These are phyloP conservation scores for Enteromius paludinosus DNA, from an alignment of 2,797 vertebrate species.

Conservation along the genomic window DNA sequence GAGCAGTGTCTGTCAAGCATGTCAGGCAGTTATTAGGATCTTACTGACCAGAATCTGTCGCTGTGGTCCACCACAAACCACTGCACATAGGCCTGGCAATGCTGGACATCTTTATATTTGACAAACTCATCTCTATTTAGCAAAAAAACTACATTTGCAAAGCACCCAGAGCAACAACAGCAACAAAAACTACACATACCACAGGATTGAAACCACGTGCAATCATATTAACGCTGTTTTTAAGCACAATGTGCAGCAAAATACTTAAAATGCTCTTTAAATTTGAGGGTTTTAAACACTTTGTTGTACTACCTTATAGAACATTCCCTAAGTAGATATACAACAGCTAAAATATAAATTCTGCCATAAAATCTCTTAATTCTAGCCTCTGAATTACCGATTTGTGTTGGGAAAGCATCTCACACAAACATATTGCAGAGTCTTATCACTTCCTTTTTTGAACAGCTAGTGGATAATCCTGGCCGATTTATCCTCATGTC, in stretches of 20 bases:
- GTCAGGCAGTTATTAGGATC: constrained; percentile 9
- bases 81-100: not conserved
- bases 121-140: not conserved
- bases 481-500: not conserved
- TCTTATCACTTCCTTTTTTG: constrained; percentile 2
- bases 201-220: not conserved
- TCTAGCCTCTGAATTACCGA: constrained; percentile 10
- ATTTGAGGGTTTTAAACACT: not conserved
- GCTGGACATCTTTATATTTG: not conserved
- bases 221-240: not conserved
- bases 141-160: not conserved
- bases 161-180: not conserved
- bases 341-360: constrained; percentile 9
- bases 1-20: constrained; percentile 19
- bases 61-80: constrained; percentile 37
- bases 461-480: not conserved
- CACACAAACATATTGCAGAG: not conserved
- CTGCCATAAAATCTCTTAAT: constrained; percentile 21
- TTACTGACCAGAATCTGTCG: constrained; percentile 15
- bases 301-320: not conserved
- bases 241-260: not conserved
- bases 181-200: not conserved
- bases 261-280: not conserved
- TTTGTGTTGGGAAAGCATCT: constrained; percentile 11
- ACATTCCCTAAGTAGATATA: not conserved